phyloP scores from a whole-genome alignment of 2,113 vertebrate genomes.

The Menidia beryllina region DNA sequence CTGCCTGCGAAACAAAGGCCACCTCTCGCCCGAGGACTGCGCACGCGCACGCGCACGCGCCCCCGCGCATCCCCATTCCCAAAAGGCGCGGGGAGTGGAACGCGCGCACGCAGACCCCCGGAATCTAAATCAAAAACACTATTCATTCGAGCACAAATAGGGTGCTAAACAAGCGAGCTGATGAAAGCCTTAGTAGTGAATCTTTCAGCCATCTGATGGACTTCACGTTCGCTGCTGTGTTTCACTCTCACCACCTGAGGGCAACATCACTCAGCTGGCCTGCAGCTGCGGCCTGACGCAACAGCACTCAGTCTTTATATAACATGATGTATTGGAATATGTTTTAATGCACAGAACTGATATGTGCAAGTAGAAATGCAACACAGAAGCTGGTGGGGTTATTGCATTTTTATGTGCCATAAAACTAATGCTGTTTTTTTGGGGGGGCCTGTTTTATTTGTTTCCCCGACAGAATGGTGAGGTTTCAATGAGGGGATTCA shows the following conservation, averaged over 20 bases:
- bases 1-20: slow-evolving; percentile 65
- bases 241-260: slow-evolving; percentile 65
- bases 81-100: neutral
- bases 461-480: slow-evolving; percentile 6
- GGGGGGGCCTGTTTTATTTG: neutral
- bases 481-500: slow-evolving; percentile 8
- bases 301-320: neutral
- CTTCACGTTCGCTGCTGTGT: slow-evolving; percentile 43
- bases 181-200: slow-evolving; percentile 61
- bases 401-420: neutral
- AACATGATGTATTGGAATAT: slow-evolving; percentile 11
- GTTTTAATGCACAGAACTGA: slow-evolving; percentile 4
- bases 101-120: slow-evolving; percentile 7
- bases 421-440: neutral
- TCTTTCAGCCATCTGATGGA: slow-evolving; percentile 57
- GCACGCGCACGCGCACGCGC: slow-evolving; percentile 51
- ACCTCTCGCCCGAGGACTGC: slow-evolving; percentile 35
- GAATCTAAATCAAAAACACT: slow-evolving; percentile 64
- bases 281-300: slow-evolving; percentile 28
- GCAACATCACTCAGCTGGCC: slow-evolving; percentile 57
- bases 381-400: neutral
- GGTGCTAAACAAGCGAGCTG: slow-evolving; percentile 48
- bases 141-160: slow-evolving; percentile 65
- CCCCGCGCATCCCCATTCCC: slow-evolving; percentile 1
- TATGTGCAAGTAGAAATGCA: neutral